Evolutionary conservation across 2,797 vertebrate genomes (phyloP).

Genomic region (Aeoliscus strigatus): DNA sequence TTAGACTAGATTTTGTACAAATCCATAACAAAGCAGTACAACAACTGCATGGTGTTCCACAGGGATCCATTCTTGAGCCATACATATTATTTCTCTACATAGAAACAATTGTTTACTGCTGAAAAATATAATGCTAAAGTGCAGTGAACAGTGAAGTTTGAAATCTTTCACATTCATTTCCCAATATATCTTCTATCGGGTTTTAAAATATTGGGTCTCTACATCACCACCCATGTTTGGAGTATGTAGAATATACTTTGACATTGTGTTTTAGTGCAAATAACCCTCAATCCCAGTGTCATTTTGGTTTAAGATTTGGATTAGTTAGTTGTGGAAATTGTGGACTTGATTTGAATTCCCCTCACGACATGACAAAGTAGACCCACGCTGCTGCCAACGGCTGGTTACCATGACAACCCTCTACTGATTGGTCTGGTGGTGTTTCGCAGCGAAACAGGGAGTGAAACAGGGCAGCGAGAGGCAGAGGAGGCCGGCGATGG

Average conservation of each 20-base stretch:
- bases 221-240: no score
- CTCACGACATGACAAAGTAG: conserved; percentile 39
- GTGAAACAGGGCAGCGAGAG: conserved; percentile 4
- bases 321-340: conserved; percentile 20
- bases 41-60: neutral
- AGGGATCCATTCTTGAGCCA: conserved; percentile 4
- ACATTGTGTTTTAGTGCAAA: no score
- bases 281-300: conserved; percentile 1
- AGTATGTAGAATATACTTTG: no score
- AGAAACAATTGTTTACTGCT: no score
- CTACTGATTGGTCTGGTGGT: conserved; percentile 55
- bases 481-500: neutral
- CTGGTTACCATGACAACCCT: conserved; percentile 54
- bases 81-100: conserved; percentile 4
- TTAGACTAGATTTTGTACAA: no score
- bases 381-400: conserved; percentile 31
- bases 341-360: conserved; percentile 46
- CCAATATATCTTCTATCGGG: no score
- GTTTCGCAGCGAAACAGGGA: conserved; percentile 26
- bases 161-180: no score
- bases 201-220: no score
- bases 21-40: no score
- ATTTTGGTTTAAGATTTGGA: neutral
- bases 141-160: no score
- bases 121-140: no score